Percentiles rank a stretch among this genome's conserved stretches.
Evolutionary conservation across 2,797 vertebrate species (phyloP).

Genomic region (Monodelphis domestica): DNA sequence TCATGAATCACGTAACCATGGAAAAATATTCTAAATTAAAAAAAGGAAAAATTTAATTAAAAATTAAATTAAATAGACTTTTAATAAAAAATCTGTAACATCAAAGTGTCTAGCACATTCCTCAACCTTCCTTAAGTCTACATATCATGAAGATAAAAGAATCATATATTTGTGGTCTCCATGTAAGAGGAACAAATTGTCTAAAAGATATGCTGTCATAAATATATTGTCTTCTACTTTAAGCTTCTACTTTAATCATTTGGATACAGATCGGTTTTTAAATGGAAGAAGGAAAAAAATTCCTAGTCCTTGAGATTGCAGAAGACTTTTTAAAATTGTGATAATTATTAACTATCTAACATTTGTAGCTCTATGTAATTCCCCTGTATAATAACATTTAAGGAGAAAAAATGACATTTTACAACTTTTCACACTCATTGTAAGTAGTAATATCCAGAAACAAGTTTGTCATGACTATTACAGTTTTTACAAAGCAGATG

Average conservation of each 20-base stretch:
- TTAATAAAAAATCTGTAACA: constrained; percentile 20
- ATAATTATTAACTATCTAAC: background rate
- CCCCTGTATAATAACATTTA: background rate
- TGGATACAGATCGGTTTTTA: background rate
- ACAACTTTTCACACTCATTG: background rate
- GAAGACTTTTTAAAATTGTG: too few species aligned
- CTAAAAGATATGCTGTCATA: background rate
- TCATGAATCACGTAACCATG: too few species aligned
- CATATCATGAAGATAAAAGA: constrained; percentile 48
- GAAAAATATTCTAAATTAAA: too few species aligned
- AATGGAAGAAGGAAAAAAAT: too few species aligned
- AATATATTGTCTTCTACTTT: too few species aligned
- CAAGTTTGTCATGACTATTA: constrained; percentile 29
- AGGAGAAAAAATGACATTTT: background rate
- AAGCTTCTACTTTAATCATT: background rate
- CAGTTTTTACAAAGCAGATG: constrained; percentile 39
- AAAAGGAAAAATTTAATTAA: too few species aligned
- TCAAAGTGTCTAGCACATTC: constrained; percentile 45
- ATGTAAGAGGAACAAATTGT: constrained; percentile 19
- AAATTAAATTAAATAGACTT: too few species aligned
- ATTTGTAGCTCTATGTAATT: background rate
- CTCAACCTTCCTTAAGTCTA: constrained; percentile 4
- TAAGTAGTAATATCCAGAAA: constrained; percentile 3
- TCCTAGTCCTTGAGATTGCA: too few species aligned
- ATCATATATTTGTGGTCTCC: constrained; percentile 43